These are phyloP conservation scores for Dusona sp. DNA, from an alignment of 2,888 invertebrate species.

Conservation along the genomic window DNA sequence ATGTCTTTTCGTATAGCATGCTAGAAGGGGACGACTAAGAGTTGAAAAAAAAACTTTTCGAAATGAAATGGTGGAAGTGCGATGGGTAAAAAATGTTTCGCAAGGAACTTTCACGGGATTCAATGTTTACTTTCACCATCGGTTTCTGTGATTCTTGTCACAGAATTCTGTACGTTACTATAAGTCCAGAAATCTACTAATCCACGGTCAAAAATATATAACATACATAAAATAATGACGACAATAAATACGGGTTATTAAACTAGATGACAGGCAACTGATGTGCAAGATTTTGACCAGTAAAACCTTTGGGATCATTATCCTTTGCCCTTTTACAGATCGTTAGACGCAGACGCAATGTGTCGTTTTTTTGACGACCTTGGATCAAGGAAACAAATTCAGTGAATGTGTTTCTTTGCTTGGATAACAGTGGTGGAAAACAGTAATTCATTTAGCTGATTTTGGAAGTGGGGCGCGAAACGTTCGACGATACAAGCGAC, in stretches of 20 bases:
- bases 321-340: conserved; percentile 39
- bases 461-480: conserved; percentile 6
- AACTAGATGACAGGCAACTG: background rate
- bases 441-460: background rate
- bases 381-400: background rate
- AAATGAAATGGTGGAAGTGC: conserved; percentile 13
- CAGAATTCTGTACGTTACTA: background rate
- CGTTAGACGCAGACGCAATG: conserved; percentile 27
- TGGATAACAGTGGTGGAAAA: conserved; percentile 17
- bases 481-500: conserved; percentile 47
- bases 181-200: too few species aligned
- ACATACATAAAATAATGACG: conserved; percentile 15
- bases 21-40: background rate
- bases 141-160: background rate
- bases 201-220: conserved; percentile 17
- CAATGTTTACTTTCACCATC: background rate
- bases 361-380: background rate
- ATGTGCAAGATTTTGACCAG: conserved; percentile 10
- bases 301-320: conserved; percentile 17
- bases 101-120: background rate
- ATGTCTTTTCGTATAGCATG: background rate
- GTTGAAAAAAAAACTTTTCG: background rate
- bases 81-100: background rate
- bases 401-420: background rate
- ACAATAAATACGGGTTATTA: background rate